Evolutionary conservation across 2,888 invertebrate species (phyloP).

Genomic region (Icerya purchasi): DNA sequence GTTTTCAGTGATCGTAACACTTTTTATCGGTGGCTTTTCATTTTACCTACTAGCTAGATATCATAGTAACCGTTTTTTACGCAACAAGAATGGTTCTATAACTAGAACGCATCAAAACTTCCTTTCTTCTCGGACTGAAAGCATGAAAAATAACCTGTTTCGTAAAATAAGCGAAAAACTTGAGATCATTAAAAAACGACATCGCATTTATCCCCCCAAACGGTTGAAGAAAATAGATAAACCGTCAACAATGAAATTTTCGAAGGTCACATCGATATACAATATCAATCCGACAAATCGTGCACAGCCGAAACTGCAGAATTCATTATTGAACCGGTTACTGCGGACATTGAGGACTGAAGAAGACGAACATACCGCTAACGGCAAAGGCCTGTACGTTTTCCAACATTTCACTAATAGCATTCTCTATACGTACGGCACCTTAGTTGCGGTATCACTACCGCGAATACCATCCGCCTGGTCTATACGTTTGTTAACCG

Average conservation of each 20-base stretch:
- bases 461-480: conserved; percentile 56
- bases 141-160: neutral
- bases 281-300: neutral
- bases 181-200: conserved; percentile 4
- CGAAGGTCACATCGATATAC: conserved; percentile 3
- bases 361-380: neutral
- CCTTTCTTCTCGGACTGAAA: neutral
- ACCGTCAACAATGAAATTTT: neutral
- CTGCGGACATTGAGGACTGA: neutral
- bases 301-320: neutral
- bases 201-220: neutral
- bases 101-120: neutral
- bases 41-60: conserved; percentile 42
- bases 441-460: conserved; percentile 54
- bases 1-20: conserved; percentile 44
- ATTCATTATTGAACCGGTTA: neutral
- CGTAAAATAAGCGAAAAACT: neutral
- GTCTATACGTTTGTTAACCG: conserved; percentile 57
- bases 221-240: neutral
- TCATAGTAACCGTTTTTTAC: too few relatives aligned
- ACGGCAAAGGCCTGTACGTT: conserved; percentile 34
- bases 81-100: conserved; percentile 7
- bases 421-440: conserved; percentile 56
- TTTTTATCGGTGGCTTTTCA: conserved; percentile 40
- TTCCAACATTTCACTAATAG: conserved; percentile 52